Percentiles rank a stretch among this genome's conserved stretches.
These are phyloP conservation scores for Epinotia bilunana DNA, from an alignment of 2,888 invertebrate genomes.

Conservation along the genomic window DNA sequence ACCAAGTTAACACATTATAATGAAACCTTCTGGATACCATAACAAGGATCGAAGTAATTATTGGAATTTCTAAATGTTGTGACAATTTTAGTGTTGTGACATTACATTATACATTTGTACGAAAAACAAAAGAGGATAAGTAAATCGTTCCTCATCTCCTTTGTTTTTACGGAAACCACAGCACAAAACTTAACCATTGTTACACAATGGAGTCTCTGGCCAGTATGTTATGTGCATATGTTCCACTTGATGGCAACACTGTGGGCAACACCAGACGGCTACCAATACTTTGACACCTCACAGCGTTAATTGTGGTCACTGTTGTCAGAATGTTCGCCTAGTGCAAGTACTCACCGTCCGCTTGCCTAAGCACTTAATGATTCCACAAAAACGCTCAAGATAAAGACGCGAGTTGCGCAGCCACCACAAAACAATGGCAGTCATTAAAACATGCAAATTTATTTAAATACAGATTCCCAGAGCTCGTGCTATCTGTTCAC, in stretches of 20 bases:
- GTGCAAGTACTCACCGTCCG: not conserved
- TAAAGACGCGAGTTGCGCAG: conserved; percentile 40
- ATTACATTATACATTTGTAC: not conserved
- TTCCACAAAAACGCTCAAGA: conserved; percentile 38
- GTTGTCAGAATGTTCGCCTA: not conserved
- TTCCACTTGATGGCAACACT: not conserved
- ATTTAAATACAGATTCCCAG: conserved; percentile 49
- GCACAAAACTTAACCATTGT: conserved; percentile 2
- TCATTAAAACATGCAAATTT: conserved; percentile 50
- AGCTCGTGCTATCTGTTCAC: conserved; percentile 21
- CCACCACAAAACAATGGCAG: conserved; percentile 33
- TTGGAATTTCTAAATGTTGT: not conserved
- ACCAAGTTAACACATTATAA: not conserved
- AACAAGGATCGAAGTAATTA: not conserved
- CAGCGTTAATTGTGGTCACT: not conserved
- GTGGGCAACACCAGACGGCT: not conserved
- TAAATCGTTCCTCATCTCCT: not conserved
- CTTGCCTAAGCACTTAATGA: conserved; percentile 24
- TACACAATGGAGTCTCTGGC: not conserved
- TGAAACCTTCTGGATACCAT: no score
- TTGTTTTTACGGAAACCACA: not conserved
- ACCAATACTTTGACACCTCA: conserved; percentile 1
- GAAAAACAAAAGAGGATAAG: not conserved
- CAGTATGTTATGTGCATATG: not conserved
- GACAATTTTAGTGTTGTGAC: not conserved